These are phyloP conservation scores for Balaeniceps rex DNA, from an alignment of 2,113 vertebrate species.

Conservation along the genomic window DNA sequence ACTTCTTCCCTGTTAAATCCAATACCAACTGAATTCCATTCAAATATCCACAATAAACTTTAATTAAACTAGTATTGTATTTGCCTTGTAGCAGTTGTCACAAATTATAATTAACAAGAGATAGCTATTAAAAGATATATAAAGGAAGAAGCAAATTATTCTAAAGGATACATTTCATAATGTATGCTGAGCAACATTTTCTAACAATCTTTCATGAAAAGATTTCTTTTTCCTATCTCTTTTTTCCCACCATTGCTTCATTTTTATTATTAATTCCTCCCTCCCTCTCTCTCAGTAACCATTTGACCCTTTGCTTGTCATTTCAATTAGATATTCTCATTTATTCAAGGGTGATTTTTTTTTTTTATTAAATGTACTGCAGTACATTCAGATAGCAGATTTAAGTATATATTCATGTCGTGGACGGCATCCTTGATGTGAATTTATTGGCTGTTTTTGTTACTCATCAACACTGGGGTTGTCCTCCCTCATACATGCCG, in stretches of 20 bases:
- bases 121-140: not conserved
- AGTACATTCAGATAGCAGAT: not conserved
- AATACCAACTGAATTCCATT: not conserved
- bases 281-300: not conserved
- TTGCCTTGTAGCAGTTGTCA: not conserved
- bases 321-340: not conserved
- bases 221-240: not conserved
- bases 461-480: not conserved
- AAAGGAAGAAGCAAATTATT: not conserved
- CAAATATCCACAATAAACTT: not conserved
- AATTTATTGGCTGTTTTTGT: slow-evolving; percentile 15
- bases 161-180: not conserved
- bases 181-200: not conserved
- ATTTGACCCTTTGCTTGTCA: not conserved
- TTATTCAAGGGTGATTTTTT: not conserved
- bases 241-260: not conserved
- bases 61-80: not conserved
- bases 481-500: not conserved
- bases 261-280: not conserved
- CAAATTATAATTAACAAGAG: not conserved
- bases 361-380: not conserved
- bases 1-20: not conserved
- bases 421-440: not conserved
- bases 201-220: not conserved
- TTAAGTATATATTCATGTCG: not conserved